phyloP scores from a whole-genome alignment of 2,113 vertebrate species.

The Seriola dumerili region DNA sequence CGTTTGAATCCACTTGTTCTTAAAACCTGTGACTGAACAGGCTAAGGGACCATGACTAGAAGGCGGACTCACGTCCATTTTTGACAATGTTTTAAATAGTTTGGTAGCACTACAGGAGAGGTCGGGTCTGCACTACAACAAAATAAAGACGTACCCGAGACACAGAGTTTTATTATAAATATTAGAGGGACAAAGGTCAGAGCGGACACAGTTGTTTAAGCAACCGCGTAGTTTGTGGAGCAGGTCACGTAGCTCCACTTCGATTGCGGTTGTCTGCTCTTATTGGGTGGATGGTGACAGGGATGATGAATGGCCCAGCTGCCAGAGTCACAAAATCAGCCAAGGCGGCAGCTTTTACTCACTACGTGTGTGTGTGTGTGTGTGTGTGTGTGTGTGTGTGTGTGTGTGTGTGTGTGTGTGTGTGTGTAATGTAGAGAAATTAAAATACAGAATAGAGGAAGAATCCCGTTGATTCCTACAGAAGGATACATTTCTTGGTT shows the following conservation, averaged over 20 bases:
- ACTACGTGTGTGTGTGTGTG: too few relatives aligned
- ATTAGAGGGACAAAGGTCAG: neutral
- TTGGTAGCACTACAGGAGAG: conserved; percentile 52
- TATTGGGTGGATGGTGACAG: conserved; percentile 65
- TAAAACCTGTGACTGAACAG: neutral
- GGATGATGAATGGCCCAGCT: conserved; percentile 64
- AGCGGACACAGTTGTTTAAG: conserved; percentile 1
- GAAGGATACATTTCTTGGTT: too few relatives aligned
- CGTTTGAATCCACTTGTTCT: neutral
- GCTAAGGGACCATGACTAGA: neutral
- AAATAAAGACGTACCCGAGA: conserved; percentile 56
- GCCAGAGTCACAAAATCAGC: conserved; percentile 1
- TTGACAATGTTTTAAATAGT: conserved; percentile 41
- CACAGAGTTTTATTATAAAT: neutral
- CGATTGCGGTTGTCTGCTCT: conserved; percentile 52
- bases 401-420: too few relatives aligned
- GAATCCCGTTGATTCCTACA: too few relatives aligned
- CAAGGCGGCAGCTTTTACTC: conserved; percentile 1
- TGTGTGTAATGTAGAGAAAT: too few relatives aligned
- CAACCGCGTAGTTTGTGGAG: conserved; percentile 24
- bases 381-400: too few relatives aligned
- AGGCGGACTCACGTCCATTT: neutral
- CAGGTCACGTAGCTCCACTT: conserved; percentile 60
- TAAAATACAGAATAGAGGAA: too few relatives aligned
- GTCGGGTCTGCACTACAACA: conserved; percentile 58